phyloP scores from a whole-genome alignment of 2,113 vertebrate species.

The Urocolius indicus region DNA sequence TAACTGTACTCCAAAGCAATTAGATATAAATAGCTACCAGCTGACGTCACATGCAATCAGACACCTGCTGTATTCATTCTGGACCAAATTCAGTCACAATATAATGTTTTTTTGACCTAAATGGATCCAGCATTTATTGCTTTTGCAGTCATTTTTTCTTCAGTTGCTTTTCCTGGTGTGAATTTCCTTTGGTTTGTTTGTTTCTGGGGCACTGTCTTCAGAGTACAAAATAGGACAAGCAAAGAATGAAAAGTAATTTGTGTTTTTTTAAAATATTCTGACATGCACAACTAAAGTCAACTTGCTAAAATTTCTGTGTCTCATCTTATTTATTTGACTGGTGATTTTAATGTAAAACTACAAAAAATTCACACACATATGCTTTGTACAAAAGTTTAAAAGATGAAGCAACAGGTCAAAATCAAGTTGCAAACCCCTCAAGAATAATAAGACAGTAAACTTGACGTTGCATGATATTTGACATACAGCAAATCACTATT shows the following conservation, averaged over 20 bases:
- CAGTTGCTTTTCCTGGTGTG: background rate
- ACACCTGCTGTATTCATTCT: background rate
- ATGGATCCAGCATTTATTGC: background rate
- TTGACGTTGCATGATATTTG: constrained; percentile 79
- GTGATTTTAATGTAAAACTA: background rate
- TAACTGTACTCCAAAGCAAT: background rate
- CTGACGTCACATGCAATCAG: background rate
- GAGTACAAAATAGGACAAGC: background rate
- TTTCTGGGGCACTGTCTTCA: background rate
- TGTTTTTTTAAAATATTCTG: background rate
- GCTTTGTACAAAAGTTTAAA: constrained; percentile 57
- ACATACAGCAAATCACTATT: constrained; percentile 85
- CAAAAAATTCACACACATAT: background rate
- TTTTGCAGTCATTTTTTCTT: background rate
- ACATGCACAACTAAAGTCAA: background rate
- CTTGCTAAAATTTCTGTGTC: background rate
- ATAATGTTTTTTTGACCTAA: background rate
- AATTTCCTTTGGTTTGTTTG: background rate
- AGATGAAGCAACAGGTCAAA: constrained; percentile 67
- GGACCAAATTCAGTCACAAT: background rate
- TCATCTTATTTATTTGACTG: background rate
- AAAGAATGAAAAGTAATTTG: background rate
- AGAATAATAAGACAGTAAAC: constrained; percentile 76
- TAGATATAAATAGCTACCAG: background rate
- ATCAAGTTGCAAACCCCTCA: constrained; percentile 75